These are phyloP conservation scores for Strigamia maritima DNA, from an alignment of 2,888 invertebrate species.

Conservation along the genomic window DNA sequence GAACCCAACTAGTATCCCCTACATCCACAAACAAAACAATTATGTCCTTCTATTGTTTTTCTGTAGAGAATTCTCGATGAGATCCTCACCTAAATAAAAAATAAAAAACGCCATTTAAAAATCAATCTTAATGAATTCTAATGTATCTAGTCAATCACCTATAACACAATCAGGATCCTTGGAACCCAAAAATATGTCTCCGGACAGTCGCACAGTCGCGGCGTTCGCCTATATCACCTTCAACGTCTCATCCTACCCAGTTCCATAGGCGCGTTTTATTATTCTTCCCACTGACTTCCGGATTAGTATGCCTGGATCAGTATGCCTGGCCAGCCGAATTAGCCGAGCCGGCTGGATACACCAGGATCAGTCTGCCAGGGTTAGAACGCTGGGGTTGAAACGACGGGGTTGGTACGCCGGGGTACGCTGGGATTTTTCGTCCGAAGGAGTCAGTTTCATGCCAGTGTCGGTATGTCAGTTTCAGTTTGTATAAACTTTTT, in stretches of 20 bases:
- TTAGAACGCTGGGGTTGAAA: no score
- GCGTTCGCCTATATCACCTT: conserved; percentile 59
- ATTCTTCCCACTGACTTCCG: conserved; percentile 49
- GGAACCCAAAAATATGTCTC: conserved; percentile 64
- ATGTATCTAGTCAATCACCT: conserved; percentile 59
- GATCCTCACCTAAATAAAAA: conserved; percentile 67
- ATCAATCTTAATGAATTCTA: conserved; percentile 45
- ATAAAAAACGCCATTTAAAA: background rate
- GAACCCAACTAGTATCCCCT: no score
- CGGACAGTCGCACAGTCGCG: conserved; percentile 51
- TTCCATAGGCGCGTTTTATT: conserved; percentile 56
- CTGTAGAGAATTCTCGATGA: conserved; percentile 66
- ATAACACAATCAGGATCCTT: conserved; percentile 74
- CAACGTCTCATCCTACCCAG: conserved; percentile 64
- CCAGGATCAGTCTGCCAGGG: no score
- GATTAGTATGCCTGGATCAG: no score
- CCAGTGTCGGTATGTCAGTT: no score
- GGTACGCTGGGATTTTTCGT: no score
- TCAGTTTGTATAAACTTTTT: no score
- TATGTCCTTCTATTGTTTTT: conserved; percentile 60
- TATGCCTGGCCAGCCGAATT: no score
- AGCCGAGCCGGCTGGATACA: no score
- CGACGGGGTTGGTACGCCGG: no score
- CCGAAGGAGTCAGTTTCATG: no score
- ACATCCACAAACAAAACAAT: conserved; percentile 74